Percentiles rank a stretch among this genome's conserved stretches.
Conservation (phyloP, 2,888 invertebrate species). For the Brachyptera putata region DNA sequence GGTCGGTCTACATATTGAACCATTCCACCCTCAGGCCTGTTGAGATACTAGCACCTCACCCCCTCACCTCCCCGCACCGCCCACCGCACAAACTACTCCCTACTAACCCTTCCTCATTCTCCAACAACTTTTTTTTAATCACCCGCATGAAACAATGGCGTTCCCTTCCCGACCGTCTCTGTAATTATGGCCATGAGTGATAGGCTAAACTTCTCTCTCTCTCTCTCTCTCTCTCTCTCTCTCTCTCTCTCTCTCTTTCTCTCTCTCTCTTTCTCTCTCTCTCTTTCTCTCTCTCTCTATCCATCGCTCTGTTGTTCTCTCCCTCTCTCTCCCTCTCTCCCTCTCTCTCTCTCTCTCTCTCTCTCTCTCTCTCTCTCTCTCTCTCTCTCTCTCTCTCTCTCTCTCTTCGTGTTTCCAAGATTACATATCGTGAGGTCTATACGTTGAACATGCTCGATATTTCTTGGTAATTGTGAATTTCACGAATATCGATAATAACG, state of each 20-base stretch:
- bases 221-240: constrained; percentile 3
- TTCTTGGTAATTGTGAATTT: too few relatives aligned
- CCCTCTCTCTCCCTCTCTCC: neutral
- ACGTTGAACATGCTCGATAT: too few relatives aligned
- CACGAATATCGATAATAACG: too few relatives aligned
- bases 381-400: too few relatives aligned
- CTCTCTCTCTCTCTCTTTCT: neutral
- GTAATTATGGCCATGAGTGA: constrained; percentile 39
- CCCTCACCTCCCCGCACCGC: constrained; percentile 36
- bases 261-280: too few relatives aligned
- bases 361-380: too few relatives aligned
- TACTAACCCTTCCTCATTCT: constrained; percentile 34
- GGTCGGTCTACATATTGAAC: constrained; percentile 15
- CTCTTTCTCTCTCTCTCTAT: neutral
- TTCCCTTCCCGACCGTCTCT: constrained; percentile 36
- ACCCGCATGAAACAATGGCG: constrained; percentile 40
- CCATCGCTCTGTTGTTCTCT: neutral
- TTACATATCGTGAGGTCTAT: neutral
- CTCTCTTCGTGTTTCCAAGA: neutral
- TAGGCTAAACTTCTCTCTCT: constrained; percentile 24
- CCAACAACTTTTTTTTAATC: constrained; percentile 42
- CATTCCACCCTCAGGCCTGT: neutral
- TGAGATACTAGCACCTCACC: constrained; percentile 28
- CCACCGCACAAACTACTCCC: constrained; percentile 34
- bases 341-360: too few relatives aligned